Conservation (phyloP, 2,797 vertebrate genomes). For the Kryptolebias ocellatus region DNA sequence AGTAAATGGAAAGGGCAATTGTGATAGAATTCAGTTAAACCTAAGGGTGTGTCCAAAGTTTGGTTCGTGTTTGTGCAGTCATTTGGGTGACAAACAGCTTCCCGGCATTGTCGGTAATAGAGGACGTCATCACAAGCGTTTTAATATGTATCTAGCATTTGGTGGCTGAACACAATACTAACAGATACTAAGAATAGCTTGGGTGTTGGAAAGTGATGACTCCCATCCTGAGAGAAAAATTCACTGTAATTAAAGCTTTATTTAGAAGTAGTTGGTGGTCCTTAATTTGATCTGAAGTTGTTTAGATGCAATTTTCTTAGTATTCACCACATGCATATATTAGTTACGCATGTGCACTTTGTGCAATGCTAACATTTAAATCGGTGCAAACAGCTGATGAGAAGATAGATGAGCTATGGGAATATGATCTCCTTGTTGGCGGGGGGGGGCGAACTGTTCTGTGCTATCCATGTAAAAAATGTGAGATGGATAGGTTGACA, state of each 20-base stretch:
- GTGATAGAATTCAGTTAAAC: conserved; percentile 36
- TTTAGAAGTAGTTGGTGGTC: conserved; percentile 68
- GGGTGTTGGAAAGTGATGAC: conserved; percentile 76
- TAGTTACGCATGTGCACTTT: conserved; percentile 54
- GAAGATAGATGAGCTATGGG: conserved; percentile 73
- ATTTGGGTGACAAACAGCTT: conserved; percentile 81
- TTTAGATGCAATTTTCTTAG: conserved; percentile 63
- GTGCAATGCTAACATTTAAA: conserved; percentile 68
- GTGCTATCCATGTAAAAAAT: conserved; percentile 81
- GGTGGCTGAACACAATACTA: conserved; percentile 79
- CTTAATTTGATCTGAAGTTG: conserved; percentile 61
- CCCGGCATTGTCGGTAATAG: conserved; percentile 79
- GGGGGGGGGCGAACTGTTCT: conserved; percentile 56
- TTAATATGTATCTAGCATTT: conserved; percentile 77
- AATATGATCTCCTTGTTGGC: conserved; percentile 84
- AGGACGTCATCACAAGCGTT: conserved; percentile 72
- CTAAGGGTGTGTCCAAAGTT: conserved; percentile 52
- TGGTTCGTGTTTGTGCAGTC: conserved; percentile 58
- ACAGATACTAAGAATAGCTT: conserved; percentile 76
- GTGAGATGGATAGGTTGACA: conserved; percentile 77
- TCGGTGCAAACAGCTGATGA: conserved; percentile 75
- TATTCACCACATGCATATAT: conserved; percentile 61
- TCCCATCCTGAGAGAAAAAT: conserved; percentile 76
- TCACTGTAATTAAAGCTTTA: conserved; percentile 57
- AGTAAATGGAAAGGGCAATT: conserved; percentile 36